phyloP scores from a whole-genome alignment of 1,140 invertebrate species.

The Diabrotica virgifera region DNA sequence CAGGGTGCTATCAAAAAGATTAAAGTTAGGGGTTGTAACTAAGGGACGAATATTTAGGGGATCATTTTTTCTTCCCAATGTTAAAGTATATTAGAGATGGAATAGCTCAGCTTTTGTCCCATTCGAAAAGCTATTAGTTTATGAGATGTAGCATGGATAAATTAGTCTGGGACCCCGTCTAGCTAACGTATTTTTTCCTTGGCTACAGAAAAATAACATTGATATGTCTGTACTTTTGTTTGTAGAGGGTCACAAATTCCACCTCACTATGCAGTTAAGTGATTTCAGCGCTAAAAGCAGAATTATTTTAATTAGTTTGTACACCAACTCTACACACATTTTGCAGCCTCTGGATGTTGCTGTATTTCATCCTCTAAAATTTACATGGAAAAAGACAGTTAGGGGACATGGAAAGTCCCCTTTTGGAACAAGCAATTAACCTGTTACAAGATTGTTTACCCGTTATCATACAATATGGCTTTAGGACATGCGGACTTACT shows the following conservation, averaged over 20 bases:
- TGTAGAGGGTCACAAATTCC: slow-evolving; percentile 49
- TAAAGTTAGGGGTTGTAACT: too few relatives aligned
- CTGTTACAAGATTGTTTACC: slow-evolving; percentile 6
- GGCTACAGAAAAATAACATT: slow-evolving; percentile 36
- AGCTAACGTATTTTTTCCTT: slow-evolving; percentile 43
- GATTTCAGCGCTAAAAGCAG: slow-evolving; percentile 46
- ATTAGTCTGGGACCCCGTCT: too few relatives aligned
- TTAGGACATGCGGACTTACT: slow-evolving; percentile 4
- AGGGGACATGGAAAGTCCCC: slow-evolving; percentile 16
- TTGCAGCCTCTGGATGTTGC: too few relatives aligned
- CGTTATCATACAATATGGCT: slow-evolving; percentile 5
- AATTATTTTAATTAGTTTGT: slow-evolving; percentile 46
- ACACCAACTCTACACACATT: slow-evolving; percentile 46
- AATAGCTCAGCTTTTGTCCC: too few relatives aligned
- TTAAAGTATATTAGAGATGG: too few relatives aligned
- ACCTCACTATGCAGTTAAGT: slow-evolving; percentile 43
- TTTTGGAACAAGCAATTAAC: too few relatives aligned
- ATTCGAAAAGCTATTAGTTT: too few relatives aligned
- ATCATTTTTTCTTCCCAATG: too few relatives aligned
- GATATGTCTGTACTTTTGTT: slow-evolving; percentile 44
- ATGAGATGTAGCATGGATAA: too few relatives aligned
- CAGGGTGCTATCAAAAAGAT: too few relatives aligned
- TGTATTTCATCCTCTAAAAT: too few relatives aligned
- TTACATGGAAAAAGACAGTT: slow-evolving; percentile 40
- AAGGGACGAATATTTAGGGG: too few relatives aligned